A percentile compares a stretch with the other conserved stretches of the same genome.
These are phyloP conservation scores for Hybognathus amarus DNA, from an alignment of 2,797 vertebrate species.

Conservation along the genomic window DNA sequence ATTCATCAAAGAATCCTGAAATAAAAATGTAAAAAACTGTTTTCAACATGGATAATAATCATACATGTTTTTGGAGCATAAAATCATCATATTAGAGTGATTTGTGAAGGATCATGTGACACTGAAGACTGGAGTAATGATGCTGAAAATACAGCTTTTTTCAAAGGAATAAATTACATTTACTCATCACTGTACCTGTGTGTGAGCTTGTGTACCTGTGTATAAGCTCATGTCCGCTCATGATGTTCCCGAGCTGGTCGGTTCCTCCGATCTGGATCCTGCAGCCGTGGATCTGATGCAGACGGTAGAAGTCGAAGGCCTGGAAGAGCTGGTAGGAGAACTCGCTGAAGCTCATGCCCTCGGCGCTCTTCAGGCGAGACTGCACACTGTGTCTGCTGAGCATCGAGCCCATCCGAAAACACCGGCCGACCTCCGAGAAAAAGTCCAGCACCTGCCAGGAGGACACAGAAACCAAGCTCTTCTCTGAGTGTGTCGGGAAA, in stretches of 20 bases:
- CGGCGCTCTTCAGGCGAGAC: conserved; percentile 82
- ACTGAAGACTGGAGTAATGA: too few relatives aligned
- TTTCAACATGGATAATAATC: too few relatives aligned
- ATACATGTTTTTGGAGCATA: too few relatives aligned
- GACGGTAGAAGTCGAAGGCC: conserved; percentile 92
- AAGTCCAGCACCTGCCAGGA: conserved; percentile 79
- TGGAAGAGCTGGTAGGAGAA: conserved; percentile 96
- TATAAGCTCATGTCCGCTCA: conserved; percentile 92
- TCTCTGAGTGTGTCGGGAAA: too few relatives aligned
- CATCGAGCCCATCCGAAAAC: conserved; percentile 93
- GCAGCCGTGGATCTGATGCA: conserved; percentile 85
- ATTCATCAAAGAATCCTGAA: too few relatives aligned
- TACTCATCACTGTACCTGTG: too few relatives aligned
- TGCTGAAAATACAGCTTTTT: too few relatives aligned
- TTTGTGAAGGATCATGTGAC: too few relatives aligned
- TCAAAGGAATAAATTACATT: too few relatives aligned
- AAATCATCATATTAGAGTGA: too few relatives aligned
- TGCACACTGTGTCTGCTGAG: conserved; percentile 91
- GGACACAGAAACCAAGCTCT: too few relatives aligned
- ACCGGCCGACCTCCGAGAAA: conserved; percentile 79
- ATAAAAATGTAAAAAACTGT: too few relatives aligned
- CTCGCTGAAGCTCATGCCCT: conserved; percentile 93
- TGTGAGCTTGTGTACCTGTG: conserved; percentile 70
- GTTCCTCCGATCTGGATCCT: conserved; percentile 90
- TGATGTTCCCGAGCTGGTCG: conserved; percentile 94